Evolutionary conservation across 2,113 vertebrate species (phyloP).

Genomic region (Daubentonia madagascariensis): DNA sequence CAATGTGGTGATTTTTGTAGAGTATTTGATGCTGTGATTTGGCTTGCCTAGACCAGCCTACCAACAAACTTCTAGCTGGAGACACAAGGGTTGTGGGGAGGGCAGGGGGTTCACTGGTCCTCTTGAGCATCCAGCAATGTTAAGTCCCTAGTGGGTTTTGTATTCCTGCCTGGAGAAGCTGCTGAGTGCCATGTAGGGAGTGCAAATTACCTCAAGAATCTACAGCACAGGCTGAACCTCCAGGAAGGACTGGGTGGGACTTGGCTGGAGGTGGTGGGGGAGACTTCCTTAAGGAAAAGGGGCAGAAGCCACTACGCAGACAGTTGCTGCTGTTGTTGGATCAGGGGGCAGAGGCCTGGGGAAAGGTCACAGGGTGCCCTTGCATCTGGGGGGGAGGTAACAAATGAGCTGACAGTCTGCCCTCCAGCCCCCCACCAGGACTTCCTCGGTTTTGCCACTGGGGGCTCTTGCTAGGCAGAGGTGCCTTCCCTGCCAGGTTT

Average conservation of each 20-base stretch:
- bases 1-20: neutral
- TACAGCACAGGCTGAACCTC: neutral
- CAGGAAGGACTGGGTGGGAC: neutral
- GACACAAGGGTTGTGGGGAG: neutral
- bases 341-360: neutral
- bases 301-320: neutral
- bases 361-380: neutral
- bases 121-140: neutral
- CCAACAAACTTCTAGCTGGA: neutral
- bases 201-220: neutral
- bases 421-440: neutral
- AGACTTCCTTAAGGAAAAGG: neutral
- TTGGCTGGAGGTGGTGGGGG: neutral
- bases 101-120: neutral
- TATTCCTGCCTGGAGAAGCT: neutral
- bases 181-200: neutral
- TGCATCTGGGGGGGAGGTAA: neutral
- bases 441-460: slow-evolving; percentile 62
- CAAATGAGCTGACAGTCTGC: slow-evolving; percentile 41
- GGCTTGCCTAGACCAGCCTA: neutral
- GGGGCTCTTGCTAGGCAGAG: slow-evolving; percentile 54
- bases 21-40: neutral
- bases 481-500: slow-evolving; percentile 73
- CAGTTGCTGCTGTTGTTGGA: neutral
- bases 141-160: too few relatives aligned